A percentile compares a stretch with the other conserved stretches of the same genome.
Conservation (phyloP, 2,113 vertebrate species). For the Brevimyrus niger region DNA sequence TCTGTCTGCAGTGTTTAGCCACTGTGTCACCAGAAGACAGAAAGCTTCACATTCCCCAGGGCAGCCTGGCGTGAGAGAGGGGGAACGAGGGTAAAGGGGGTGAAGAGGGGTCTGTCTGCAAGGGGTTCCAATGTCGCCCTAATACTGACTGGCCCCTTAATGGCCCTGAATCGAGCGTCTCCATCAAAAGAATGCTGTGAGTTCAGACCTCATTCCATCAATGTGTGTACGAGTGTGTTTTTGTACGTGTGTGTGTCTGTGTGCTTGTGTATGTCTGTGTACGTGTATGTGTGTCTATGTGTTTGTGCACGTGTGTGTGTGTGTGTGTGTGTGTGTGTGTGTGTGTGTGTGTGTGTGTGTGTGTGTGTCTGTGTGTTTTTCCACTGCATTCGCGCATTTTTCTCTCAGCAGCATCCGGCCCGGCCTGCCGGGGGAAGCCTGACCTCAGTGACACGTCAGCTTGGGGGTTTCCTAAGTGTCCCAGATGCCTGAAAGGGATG, state of each 20-base stretch:
- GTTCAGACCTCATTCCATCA: background rate
- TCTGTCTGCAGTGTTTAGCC: conserved; percentile 39
- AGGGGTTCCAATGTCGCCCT: conserved; percentile 14
- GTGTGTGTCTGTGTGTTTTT: background rate
- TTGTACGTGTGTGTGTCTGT: background rate
- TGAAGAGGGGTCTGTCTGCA: background rate
- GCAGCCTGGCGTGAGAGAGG: conserved; percentile 2
- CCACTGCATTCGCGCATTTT: background rate
- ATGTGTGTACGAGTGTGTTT: background rate
- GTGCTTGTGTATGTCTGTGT: background rate
- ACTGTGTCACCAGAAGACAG: conserved; percentile 9
- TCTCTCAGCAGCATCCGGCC: background rate
- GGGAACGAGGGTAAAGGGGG: no score
- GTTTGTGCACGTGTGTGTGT: background rate
- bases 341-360: background rate
- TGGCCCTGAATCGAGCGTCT: background rate
- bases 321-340: background rate
- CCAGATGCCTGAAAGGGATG: background rate
- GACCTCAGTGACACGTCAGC: background rate
- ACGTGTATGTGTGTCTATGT: background rate
- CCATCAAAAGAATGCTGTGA: background rate
- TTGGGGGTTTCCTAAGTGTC: background rate
- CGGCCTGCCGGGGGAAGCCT: background rate
- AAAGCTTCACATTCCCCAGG: conserved; percentile 29
- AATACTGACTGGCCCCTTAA: background rate